These are phyloP conservation scores for Sycophila sp. DNA, from an alignment of 1,140 invertebrate species.

Conservation along the genomic window DNA sequence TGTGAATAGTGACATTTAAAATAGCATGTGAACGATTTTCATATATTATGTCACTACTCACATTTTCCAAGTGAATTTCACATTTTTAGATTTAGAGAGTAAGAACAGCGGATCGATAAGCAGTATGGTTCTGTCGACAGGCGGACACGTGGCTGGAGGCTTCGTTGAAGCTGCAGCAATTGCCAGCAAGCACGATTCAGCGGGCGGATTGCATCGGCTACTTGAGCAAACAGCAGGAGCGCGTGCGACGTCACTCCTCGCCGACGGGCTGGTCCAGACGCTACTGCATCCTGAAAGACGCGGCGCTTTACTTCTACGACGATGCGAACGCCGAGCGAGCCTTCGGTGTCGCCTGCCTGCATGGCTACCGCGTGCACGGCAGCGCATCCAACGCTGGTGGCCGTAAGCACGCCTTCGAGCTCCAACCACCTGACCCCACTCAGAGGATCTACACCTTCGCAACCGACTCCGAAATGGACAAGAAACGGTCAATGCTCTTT, in stretches of 20 bases:
- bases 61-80: no score
- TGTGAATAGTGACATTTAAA: no score
- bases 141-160: slow-evolving; percentile 82
- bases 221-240: slow-evolving; percentile 78
- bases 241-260: slow-evolving; percentile 76
- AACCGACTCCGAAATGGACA: slow-evolving; percentile 93
- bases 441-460: slow-evolving; percentile 92
- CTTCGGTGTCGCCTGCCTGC: slow-evolving; percentile 91
- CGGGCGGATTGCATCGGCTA: slow-evolving; percentile 92
- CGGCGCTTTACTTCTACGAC: slow-evolving; percentile 93
- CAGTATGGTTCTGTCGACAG: no score
- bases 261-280: slow-evolving; percentile 81
- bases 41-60: no score
- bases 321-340: slow-evolving; percentile 86
- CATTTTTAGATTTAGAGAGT: no score
- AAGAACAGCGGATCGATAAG: no score
- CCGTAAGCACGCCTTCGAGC: slow-evolving; percentile 90
- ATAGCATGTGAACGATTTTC: no score
- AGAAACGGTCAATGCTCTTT: slow-evolving; percentile 78
- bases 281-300: slow-evolving; percentile 95
- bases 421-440: slow-evolving; percentile 86
- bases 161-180: slow-evolving; percentile 74
- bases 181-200: slow-evolving; percentile 77
- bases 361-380: slow-evolving; percentile 91
- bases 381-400: slow-evolving; percentile 75